phyloP scores from a whole-genome alignment of 1,140 invertebrate genomes.

The Cotesia vestalis region DNA sequence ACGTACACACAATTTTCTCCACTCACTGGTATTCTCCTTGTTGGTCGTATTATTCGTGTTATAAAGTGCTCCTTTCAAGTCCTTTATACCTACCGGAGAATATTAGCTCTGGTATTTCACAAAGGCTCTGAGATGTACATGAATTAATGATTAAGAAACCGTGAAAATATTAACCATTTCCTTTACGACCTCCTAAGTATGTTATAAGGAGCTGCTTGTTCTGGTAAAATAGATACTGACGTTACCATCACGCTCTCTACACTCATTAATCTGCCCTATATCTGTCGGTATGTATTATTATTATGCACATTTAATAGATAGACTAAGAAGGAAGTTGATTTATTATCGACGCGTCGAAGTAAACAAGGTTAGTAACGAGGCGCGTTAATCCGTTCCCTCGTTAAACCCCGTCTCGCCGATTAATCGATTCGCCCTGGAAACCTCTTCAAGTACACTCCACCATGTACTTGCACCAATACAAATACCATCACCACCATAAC shows the following conservation, averaged over 20 bases:
- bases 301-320: not conserved
- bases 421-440: slow-evolving; percentile 51
- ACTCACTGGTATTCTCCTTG: not conserved
- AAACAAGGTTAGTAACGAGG: slow-evolving; percentile 52
- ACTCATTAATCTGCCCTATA: too few relatives aligned
- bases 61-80: not conserved
- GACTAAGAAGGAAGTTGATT: slow-evolving; percentile 46
- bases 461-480: not conserved
- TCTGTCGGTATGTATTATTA: too few relatives aligned
- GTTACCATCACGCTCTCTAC: not conserved
- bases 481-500: not conserved
- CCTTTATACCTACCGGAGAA: not conserved
- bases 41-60: not conserved
- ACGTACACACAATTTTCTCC: slow-evolving; percentile 18
- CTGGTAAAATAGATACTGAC: slow-evolving; percentile 19
- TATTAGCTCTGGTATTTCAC: slow-evolving; percentile 6
- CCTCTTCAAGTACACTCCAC: slow-evolving; percentile 20
- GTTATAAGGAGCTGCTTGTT: not conserved
- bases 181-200: slow-evolving; percentile 12
- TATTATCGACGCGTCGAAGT: slow-evolving; percentile 46
- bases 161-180: slow-evolving; percentile 24
- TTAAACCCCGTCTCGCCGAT: slow-evolving; percentile 56
- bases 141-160: slow-evolving; percentile 28
- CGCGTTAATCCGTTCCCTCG: slow-evolving; percentile 56
- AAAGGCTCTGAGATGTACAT: slow-evolving; percentile 8